Evolutionary conservation across 2,888 invertebrate species (phyloP).

Genomic region (Dexiosoma caninum): DNA sequence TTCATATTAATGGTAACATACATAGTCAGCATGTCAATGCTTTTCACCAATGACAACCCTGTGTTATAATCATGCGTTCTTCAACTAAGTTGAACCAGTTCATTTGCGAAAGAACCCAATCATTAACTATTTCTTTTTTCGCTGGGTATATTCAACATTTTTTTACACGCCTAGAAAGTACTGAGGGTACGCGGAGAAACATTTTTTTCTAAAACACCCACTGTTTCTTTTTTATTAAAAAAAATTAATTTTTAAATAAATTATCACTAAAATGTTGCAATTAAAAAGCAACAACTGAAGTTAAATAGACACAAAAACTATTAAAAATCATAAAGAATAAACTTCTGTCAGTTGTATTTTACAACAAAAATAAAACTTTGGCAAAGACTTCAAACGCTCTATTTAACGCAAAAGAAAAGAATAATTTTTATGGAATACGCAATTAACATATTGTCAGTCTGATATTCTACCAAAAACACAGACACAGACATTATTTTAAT

Average conservation of each 20-base stretch:
- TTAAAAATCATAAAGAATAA: constrained; percentile 13
- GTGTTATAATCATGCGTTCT: no score
- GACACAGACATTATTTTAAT: constrained; percentile 27
- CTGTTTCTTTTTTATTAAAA: not conserved
- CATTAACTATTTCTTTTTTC: no score
- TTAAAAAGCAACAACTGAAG: constrained; percentile 19
- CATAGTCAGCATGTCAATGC: no score
- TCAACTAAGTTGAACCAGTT: no score
- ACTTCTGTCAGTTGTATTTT: not conserved
- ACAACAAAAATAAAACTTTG: constrained; percentile 21
- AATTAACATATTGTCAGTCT: not conserved
- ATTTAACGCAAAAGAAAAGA: not conserved
- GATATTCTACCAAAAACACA: not conserved
- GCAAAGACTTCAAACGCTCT: constrained; percentile 34
- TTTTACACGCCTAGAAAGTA: no score
- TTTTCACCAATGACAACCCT: no score
- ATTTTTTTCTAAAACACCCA: not conserved
- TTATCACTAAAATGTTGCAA: not conserved
- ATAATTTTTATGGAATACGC: not conserved
- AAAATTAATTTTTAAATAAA: not conserved
- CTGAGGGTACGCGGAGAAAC: no score
- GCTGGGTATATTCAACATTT: no score
- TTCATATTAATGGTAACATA: no score
- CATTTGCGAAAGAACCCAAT: no score
- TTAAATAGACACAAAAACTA: constrained; percentile 47